phyloP scores from a whole-genome alignment of 1,140 invertebrate species.

The Halictus rubicundus region DNA sequence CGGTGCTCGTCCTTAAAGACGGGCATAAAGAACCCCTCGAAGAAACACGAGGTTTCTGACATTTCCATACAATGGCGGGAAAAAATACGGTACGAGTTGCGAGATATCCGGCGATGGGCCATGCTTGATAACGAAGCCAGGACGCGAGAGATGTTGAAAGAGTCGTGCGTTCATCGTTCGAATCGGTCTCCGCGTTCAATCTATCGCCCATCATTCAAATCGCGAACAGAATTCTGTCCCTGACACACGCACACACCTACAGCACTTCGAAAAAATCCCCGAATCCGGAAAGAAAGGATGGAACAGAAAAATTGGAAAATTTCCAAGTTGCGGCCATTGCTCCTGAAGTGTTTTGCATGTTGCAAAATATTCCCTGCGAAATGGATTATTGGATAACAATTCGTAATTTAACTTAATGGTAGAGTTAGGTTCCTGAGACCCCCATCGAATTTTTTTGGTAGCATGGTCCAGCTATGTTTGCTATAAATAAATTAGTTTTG shows the following conservation, averaged over 20 bases:
- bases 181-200: constrained; percentile 23
- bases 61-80: constrained; percentile 76
- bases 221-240: not conserved
- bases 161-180: constrained; percentile 43
- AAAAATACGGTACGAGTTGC: constrained; percentile 67
- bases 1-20: constrained; percentile 16
- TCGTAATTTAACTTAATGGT: no score
- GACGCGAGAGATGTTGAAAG: constrained; percentile 61
- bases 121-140: constrained; percentile 64
- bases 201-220: constrained; percentile 9
- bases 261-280: no score
- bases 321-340: no score
- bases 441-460: no score
- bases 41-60: constrained; percentile 54
- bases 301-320: no score
- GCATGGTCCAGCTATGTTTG: no score
- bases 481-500: no score
- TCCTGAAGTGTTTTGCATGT: no score
- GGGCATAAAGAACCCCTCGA: constrained; percentile 25
- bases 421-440: no score
- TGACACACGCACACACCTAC: not conserved
- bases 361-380: no score
- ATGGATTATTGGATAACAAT: no score
- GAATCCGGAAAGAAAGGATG: no score
- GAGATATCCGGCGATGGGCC: constrained; percentile 72